Evolutionary conservation across 2,797 vertebrate species (phyloP).

Genomic region (Stomatorhinus walkeri): DNA sequence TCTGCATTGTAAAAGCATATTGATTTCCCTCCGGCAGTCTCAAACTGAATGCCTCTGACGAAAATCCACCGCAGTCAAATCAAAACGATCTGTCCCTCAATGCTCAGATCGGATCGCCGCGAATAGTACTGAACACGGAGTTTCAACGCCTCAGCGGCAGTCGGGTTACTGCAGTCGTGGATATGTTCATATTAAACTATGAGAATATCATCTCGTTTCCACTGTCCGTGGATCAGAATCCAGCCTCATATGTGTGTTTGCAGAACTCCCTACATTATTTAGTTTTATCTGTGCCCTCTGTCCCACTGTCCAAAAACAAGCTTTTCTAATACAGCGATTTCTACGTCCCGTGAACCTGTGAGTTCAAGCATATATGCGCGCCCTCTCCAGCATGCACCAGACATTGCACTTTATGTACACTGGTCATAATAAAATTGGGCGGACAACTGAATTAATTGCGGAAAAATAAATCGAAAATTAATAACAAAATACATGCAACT

Average conservation of each 20-base stretch:
- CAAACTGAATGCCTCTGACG: slow-evolving; percentile 35
- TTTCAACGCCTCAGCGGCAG: background rate
- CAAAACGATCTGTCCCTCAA: slow-evolving; percentile 34
- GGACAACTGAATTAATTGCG: background rate
- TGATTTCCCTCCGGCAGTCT: slow-evolving; percentile 13
- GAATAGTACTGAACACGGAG: slow-evolving; percentile 21
- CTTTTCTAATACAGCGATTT: background rate
- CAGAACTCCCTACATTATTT: background rate
- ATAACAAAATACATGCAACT: background rate
- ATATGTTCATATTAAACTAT: background rate
- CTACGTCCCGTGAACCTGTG: background rate
- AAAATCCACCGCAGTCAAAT: slow-evolving; percentile 36
- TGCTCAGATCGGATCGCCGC: slow-evolving; percentile 34
- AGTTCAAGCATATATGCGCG: background rate
- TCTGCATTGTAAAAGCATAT: slow-evolving; percentile 23
- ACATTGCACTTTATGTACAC: background rate
- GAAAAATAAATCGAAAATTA: background rate
- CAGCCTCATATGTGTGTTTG: background rate
- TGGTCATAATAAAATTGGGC: background rate
- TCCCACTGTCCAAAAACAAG: background rate
- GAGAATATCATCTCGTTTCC: background rate
- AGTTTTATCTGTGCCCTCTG: background rate
- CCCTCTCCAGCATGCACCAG: background rate
- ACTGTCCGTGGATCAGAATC: background rate
- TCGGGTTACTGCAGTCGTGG: background rate